Evolutionary conservation across 2,797 vertebrate genomes (phyloP).

Genomic region (Myotis myotis): DNA sequence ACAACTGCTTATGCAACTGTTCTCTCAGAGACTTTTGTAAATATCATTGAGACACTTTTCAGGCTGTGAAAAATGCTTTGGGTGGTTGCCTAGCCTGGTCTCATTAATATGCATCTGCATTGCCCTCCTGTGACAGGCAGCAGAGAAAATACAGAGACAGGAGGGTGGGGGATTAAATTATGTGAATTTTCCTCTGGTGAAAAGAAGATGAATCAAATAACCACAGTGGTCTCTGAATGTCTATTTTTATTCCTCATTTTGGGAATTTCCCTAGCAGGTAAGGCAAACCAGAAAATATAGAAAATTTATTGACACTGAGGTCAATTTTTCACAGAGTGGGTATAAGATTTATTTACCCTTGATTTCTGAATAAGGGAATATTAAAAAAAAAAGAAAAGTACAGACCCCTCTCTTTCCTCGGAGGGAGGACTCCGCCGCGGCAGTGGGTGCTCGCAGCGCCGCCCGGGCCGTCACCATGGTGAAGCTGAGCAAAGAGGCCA

Average conservation of each 20-base stretch:
- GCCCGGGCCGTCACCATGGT: too few species aligned
- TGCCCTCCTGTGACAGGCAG: conserved; percentile 63
- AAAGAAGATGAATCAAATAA: conserved; percentile 69
- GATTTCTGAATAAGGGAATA: background rate
- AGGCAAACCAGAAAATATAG: conserved; percentile 50
- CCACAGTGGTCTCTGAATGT: conserved; percentile 38
- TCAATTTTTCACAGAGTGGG: background rate
- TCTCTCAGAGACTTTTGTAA: conserved; percentile 58
- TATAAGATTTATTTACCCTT: conserved; percentile 29
- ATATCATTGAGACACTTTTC: conserved; percentile 49
- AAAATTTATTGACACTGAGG: conserved; percentile 19
- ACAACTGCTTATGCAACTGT: conserved; percentile 66
- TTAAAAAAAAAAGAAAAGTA: background rate
- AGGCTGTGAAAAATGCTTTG: conserved; percentile 61
- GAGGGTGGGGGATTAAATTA: conserved; percentile 61
- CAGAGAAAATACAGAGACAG: conserved; percentile 44
- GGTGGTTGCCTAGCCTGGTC: conserved; percentile 56
- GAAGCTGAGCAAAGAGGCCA: too few species aligned
- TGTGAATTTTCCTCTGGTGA: conserved; percentile 62
- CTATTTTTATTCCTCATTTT: conserved; percentile 57
- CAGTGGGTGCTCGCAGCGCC: too few species aligned
- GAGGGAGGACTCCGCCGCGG: too few species aligned
- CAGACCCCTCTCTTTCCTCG: too few species aligned
- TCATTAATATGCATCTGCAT: conserved; percentile 61
- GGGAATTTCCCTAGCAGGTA: conserved; percentile 55